Percentiles rank a stretch among this genome's conserved stretches.
These are phyloP conservation scores for Gopherus flavomarginatus DNA, from an alignment of 2,113 vertebrate genomes.

Conservation along the genomic window DNA sequence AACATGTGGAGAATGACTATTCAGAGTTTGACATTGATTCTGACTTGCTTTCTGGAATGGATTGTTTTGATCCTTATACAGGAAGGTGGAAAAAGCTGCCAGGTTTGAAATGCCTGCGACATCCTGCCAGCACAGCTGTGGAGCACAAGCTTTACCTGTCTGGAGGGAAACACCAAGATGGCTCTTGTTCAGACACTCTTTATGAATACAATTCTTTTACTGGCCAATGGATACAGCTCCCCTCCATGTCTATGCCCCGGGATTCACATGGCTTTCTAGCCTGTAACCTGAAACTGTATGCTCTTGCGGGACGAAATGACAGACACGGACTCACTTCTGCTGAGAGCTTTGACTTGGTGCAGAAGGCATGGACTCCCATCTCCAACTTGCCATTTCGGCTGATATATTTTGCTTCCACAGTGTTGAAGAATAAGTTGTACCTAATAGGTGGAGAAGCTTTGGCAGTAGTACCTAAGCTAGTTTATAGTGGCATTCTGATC, in stretches of 20 bases:
- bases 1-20: too few relatives aligned
- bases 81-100: slow-evolving; percentile 86
- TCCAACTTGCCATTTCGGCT: slow-evolving; percentile 76
- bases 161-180: slow-evolving; percentile 78
- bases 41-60: slow-evolving; percentile 72
- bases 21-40: too few relatives aligned
- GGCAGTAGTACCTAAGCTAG: slow-evolving; percentile 32
- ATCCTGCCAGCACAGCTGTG: slow-evolving; percentile 80
- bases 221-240: slow-evolving; percentile 53
- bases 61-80: slow-evolving; percentile 73
- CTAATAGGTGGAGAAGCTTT: slow-evolving; percentile 82
- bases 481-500: slow-evolving; percentile 83
- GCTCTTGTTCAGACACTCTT: slow-evolving; percentile 78
- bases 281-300: slow-evolving; percentile 76
- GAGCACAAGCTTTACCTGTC: slow-evolving; percentile 81
- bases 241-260: slow-evolving; percentile 70
- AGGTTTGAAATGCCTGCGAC: slow-evolving; percentile 77
- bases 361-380: slow-evolving; percentile 63
- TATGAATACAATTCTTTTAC: slow-evolving; percentile 83
- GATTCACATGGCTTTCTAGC: slow-evolving; percentile 82
- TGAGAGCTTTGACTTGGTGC: slow-evolving; percentile 76
- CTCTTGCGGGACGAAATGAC: slow-evolving; percentile 82
- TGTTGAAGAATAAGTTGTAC: slow-evolving; percentile 80
- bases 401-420: slow-evolving; percentile 80
- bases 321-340: slow-evolving; percentile 78